phyloP scores from a whole-genome alignment of 2,888 invertebrate species.

The Stenchaetothrips biformis region DNA sequence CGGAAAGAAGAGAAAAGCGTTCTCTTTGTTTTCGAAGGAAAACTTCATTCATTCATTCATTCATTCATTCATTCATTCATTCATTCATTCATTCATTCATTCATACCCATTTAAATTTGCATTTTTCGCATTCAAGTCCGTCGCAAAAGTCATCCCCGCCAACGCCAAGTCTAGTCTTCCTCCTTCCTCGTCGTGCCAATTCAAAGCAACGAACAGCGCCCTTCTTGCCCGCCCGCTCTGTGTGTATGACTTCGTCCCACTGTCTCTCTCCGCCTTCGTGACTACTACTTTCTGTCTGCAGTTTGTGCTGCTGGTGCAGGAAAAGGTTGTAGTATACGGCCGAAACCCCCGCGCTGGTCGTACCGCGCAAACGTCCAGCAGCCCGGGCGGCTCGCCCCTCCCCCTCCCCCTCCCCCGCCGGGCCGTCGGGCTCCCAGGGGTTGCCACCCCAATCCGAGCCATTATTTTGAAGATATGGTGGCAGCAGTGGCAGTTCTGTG shows the following conservation, averaged over 20 bases:
- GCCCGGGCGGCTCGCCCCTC: neutral
- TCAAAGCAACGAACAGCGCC: no score
- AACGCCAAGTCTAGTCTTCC: no score
- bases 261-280: neutral
- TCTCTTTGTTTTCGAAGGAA: no score
- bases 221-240: neutral
- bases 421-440: neutral
- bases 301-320: slow-evolving; percentile 24
- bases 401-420: neutral
- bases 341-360: neutral
- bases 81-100: no score
- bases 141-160: no score
- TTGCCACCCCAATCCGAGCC: slow-evolving; percentile 12
- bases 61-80: no score
- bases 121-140: no score
- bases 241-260: neutral
- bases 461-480: slow-evolving; percentile 25
- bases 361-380: neutral
- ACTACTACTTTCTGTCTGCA: slow-evolving; percentile 16
- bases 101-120: no score
- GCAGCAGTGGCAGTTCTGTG: slow-evolving; percentile 24
- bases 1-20: no score
- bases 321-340: slow-evolving; percentile 18
- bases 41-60: no score
- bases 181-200: no score